phyloP scores from a whole-genome alignment of 1,140 invertebrate genomes.

The Musca vetustissima region DNA sequence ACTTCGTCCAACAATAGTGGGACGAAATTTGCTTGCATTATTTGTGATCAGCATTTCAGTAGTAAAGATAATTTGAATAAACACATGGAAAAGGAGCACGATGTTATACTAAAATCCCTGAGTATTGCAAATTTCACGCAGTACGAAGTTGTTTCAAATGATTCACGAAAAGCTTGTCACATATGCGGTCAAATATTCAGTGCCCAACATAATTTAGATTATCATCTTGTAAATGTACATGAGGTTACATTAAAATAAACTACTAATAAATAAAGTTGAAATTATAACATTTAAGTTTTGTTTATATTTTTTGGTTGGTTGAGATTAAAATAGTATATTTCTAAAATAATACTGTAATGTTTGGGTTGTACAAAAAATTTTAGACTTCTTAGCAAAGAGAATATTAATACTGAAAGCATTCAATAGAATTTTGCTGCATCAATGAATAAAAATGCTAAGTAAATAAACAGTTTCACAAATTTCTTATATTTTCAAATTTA shows the following conservation, averaged over 20 bases:
- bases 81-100: conserved; percentile 32
- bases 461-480: too few relatives aligned
- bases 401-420: too few relatives aligned
- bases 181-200: conserved; percentile 31
- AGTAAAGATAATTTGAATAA: conserved; percentile 27
- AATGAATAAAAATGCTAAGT: too few relatives aligned
- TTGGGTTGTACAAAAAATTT: too few relatives aligned
- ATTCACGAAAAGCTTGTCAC: conserved; percentile 26
- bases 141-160: conserved; percentile 25
- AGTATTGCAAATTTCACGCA: conserved; percentile 27
- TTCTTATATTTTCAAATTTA: too few relatives aligned
- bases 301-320: too few relatives aligned
- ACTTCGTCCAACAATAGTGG: neutral
- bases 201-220: conserved; percentile 28
- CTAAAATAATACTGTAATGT: too few relatives aligned
- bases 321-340: too few relatives aligned
- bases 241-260: conserved; percentile 4
- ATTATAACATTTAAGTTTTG: too few relatives aligned
- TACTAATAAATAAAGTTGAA: too few relatives aligned
- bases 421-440: too few relatives aligned
- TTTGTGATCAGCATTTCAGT: conserved; percentile 26
- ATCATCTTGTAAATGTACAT: conserved; percentile 28
- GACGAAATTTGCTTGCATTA: conserved; percentile 27
- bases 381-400: too few relatives aligned
- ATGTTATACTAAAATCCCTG: conserved; percentile 30